Evolutionary conservation across 1,140 invertebrate species (phyloP).

Genomic region (Melipona quadrifasciata): DNA sequence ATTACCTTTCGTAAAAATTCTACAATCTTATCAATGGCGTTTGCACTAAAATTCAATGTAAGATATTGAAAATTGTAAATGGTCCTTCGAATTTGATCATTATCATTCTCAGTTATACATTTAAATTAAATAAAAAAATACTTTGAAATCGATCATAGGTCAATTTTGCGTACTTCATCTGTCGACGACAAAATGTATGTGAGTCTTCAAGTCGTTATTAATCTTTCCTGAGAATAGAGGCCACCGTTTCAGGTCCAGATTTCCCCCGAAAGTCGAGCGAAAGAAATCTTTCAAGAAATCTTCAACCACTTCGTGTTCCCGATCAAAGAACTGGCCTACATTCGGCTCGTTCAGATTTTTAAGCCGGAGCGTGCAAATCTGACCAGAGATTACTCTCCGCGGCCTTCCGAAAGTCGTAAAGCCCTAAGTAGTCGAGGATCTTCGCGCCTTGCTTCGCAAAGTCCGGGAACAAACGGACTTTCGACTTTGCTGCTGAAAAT

Average conservation of each 20-base stretch:
- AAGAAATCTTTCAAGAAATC: not conserved
- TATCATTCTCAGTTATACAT: not conserved
- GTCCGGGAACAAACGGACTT: not conserved
- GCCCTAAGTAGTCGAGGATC: too few relatives aligned
- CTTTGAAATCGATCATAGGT: too few relatives aligned
- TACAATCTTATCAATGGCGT: too few relatives aligned
- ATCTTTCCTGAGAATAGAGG: not conserved
- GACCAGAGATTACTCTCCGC: constrained; percentile 13
- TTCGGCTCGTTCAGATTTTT: constrained; percentile 36
- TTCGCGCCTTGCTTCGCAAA: not conserved
- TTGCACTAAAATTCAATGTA: too few relatives aligned
- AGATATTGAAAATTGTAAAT: too few relatives aligned
- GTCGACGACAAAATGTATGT: too few relatives aligned
- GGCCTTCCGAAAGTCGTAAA: not conserved
- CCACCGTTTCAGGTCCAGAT: not conserved
- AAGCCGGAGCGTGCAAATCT: constrained; percentile 9
- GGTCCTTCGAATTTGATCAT: not conserved
- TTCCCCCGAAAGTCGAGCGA: not conserved
- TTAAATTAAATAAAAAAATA: too few relatives aligned
- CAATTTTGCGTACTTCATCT: too few relatives aligned
- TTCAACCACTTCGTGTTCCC: too few relatives aligned
- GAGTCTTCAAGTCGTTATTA: too few relatives aligned
- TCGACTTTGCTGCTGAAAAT: not conserved
- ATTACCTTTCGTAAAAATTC: too few relatives aligned
- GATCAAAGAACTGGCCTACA: constrained; percentile 40